Evolutionary conservation across 2,113 vertebrate species (phyloP), one percentile per base, ranked within the genome.

Genomic region (Antechinus stuartii): DNA sequence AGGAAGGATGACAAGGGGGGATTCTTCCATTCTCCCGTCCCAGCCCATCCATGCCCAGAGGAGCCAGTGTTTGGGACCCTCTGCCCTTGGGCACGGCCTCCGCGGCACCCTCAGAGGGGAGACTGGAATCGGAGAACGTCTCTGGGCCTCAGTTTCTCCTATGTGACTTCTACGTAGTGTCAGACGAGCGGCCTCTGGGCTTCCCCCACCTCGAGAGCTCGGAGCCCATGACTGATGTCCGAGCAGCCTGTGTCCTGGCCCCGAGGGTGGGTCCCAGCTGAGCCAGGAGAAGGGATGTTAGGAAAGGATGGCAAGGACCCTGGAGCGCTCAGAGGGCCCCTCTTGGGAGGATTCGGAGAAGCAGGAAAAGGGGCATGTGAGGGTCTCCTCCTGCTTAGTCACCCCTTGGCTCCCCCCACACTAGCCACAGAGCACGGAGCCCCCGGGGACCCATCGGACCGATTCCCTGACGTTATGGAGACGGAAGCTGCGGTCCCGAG

Each of bases 301-400:
- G 56, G 26, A 35, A 68, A 91, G 5, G 42, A 54, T 42, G 57
- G 50, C 52, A 2, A 68, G 53, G 92, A 91, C 76, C 53, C 8
- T 3, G 90, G 46, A 10, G 68, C 89, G 93, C 23, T 57, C 47
- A 90, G 55, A 92, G 25, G 93, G 90, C 94, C 94, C 92, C 90
- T 94, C 94, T 47, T 27, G 49, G 89, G 91, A 94, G 35, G 76
- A 46, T 92, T 54, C 11, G 47, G 90, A 52, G 49, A 26, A 30
- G 25, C 47, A 23, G 14, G 2, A 7, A 11, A 90, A 90, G 30
- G 42, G 52, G 93, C n/a, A 90, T 90, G 1, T 2, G 53, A 94
- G 94, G 91, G 8, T 16, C 11, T 91, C 54, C 54, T 50, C 76
- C 26, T 97, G 97, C 98, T 97, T 97, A 98, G 98, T 98, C 98